Base-by-base conservation (phyloP, 2,888 invertebrate genomes). In the Tetanocera ferruginea region DNA sequence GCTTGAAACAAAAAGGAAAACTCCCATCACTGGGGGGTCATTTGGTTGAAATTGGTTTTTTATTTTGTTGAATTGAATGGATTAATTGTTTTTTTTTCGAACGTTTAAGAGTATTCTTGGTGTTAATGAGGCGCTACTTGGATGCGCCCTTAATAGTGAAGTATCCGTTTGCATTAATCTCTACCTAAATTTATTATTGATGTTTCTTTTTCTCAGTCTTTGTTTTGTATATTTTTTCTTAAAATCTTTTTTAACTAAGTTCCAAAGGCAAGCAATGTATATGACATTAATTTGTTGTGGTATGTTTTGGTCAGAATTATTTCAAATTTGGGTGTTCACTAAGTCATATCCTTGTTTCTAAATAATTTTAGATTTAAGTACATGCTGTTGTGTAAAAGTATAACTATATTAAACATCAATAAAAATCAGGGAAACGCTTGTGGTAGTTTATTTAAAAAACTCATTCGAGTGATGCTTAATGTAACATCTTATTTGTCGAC, bases 1-100 rank as follows among this genome's bases (percentile, higher is more conserved):
- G 43, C 6, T 66, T 6, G n/a, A 19, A 25, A 43, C 0, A 51
- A 25, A 23, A 69, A 51, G 0, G 43, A 76, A 76, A 79, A 76
- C 76, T 76, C 34, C 31, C 76, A 76, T 52, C 76, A 69, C 73
- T 57, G 64, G 79, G 76, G 78, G 73, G 76, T 74, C 73, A 49
- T 19, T 62, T 11, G 23, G 70, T 37, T 69, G 19, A 23, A 69
- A 25, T 69, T 14, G 4, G 11, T 49, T 11, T 23, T 64, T 25
- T 14, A 28, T 62, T 8, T 52, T 37, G 11, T 17, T 11, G 9
- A 52, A 34, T 62, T n/a, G n/a, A 25, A 4, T 76, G 8, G 17
- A 57, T 73, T 28, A 6, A 31, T 19, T 1, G 5, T 37, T 37
- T 37, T 37, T 6, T 37, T 37, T 37, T 37, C 8, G 1, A 31